Evolutionary conservation across 2,797 vertebrate genomes (phyloP).

Genomic region (Hapalemur alaotrensis): DNA sequence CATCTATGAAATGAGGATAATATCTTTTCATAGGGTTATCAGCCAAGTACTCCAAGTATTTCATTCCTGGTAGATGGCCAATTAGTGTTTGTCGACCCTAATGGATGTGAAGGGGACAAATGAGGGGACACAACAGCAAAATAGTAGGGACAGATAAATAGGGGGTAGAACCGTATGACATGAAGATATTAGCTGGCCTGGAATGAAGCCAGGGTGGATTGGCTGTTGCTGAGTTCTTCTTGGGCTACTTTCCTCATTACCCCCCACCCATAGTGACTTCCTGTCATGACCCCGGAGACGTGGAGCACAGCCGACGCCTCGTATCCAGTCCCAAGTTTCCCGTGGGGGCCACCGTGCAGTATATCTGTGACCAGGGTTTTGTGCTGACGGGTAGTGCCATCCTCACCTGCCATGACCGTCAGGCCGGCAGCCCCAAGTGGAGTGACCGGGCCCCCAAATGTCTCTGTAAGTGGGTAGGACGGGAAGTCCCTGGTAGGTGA

Average conservation of each 20-base stretch:
- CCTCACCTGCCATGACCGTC: slow-evolving; percentile 92
- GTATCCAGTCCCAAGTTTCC: slow-evolving; percentile 92
- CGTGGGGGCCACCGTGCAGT: slow-evolving; percentile 93
- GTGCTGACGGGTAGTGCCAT: slow-evolving; percentile 90
- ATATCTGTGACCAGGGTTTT: slow-evolving; percentile 93
- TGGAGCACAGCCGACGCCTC: slow-evolving; percentile 92
- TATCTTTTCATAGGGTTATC: background rate
- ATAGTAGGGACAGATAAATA: background rate
- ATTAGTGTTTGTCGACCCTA: background rate
- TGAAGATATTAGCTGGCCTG: background rate
- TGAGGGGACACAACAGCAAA: background rate
- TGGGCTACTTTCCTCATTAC: background rate
- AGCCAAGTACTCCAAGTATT: background rate
- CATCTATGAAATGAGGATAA: slow-evolving; percentile 4
- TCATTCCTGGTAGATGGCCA: background rate
- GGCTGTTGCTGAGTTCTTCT: background rate
- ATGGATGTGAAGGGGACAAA: background rate
- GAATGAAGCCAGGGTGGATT: background rate
- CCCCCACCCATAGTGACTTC: slow-evolving; percentile 86
- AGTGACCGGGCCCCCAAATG: slow-evolving; percentile 94
- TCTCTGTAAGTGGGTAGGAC: slow-evolving; percentile 87
- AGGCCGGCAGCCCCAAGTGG: slow-evolving; percentile 93
- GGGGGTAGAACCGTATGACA: background rate
- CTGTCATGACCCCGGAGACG: slow-evolving; percentile 92
- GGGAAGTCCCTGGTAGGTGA: background rate